Percentiles rank a stretch among this genome's conserved stretches.
Conservation (phyloP, 2,888 invertebrate genomes). For the Spialia ferax region DNA sequence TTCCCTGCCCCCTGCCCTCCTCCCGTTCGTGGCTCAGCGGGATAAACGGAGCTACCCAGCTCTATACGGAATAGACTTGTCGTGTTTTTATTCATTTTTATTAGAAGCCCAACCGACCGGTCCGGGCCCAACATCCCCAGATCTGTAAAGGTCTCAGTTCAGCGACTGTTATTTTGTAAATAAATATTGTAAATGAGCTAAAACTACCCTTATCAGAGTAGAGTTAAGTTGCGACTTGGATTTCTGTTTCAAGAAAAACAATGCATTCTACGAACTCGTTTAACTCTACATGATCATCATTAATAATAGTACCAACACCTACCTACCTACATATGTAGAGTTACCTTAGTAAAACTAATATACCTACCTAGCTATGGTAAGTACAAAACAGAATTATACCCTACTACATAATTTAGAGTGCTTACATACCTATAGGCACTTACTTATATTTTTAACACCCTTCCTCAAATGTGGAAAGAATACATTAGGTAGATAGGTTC, state of each 20-base stretch:
- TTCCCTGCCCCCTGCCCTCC: constrained; percentile 55
- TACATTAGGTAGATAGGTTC: background rate
- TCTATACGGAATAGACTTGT: constrained; percentile 73
- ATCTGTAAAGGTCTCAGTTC: constrained; percentile 51
- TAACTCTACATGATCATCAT: background rate
- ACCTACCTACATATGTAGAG: too few relatives aligned
- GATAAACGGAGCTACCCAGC: constrained; percentile 52
- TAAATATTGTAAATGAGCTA: constrained; percentile 38
- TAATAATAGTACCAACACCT: too few relatives aligned
- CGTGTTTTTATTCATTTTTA: constrained; percentile 72
- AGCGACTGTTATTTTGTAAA: constrained; percentile 38
- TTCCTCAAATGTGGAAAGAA: constrained; percentile 21
- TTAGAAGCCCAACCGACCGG: constrained; percentile 57
- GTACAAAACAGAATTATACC: too few relatives aligned
- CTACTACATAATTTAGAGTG: too few relatives aligned
- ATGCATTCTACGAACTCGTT: background rate
- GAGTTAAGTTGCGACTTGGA: constrained; percentile 22
- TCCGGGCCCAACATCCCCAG: constrained; percentile 60
- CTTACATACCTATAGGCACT: too few relatives aligned
- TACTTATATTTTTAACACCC: too few relatives aligned
- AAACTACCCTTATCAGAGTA: too few relatives aligned
- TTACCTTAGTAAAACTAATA: too few relatives aligned
- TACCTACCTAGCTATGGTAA: too few relatives aligned
- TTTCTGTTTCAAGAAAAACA: constrained; percentile 4
- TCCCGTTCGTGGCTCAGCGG: constrained; percentile 50